Conservation (phyloP, 1,140 invertebrate genomes). For the Drosophila kepulauana region DNA sequence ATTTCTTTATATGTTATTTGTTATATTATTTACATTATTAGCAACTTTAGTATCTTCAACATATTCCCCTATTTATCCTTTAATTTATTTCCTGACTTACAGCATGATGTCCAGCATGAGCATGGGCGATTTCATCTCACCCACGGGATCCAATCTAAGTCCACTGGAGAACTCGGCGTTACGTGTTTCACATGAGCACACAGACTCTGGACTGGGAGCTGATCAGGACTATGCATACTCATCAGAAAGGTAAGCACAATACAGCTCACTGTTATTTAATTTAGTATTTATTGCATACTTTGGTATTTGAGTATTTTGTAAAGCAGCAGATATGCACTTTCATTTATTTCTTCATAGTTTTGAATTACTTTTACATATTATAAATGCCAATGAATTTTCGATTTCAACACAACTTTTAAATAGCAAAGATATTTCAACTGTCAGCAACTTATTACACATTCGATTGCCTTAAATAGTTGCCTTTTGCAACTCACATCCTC, state of each 20-base stretch:
- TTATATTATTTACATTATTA: not conserved
- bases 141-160: constrained; percentile 82
- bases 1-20: no score
- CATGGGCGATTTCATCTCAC: constrained; percentile 84
- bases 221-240: constrained; percentile 89
- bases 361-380: not conserved
- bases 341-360: not conserved
- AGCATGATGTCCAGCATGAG: constrained; percentile 85
- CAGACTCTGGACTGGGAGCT: constrained; percentile 89
- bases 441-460: no score
- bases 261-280: no score
- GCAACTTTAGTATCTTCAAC: not conserved
- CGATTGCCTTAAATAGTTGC: no score
- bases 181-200: constrained; percentile 88
- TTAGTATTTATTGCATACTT: no score
- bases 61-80: not conserved
- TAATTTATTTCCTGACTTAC: not conserved
- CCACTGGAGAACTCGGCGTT: constrained; percentile 85
- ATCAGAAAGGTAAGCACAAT: constrained; percentile 86
- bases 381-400: no score
- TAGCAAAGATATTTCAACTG: no score
- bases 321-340: no score
- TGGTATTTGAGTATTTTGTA: not conserved
- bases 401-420: no score
- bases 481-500: no score